A percentile compares a stretch with the other conserved stretches of the same genome.
Conservation (phyloP, 1,140 invertebrate genomes). For the Probaryconus sp. region DNA sequence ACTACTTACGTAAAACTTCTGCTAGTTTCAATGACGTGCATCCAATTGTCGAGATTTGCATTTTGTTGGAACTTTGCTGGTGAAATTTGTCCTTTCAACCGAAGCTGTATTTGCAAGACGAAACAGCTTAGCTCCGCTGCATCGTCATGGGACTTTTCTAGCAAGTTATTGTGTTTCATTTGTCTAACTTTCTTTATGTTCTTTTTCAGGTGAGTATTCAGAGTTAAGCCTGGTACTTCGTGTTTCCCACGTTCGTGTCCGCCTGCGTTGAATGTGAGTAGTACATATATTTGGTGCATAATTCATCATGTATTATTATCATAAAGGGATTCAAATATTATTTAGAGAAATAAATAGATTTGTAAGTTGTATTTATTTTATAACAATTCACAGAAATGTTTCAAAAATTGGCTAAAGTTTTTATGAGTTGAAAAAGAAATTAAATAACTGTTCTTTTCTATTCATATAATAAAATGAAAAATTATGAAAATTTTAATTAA, state of each 20-base stretch:
- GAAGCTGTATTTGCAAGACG: conserved; percentile 47
- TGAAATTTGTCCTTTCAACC: conserved; percentile 50
- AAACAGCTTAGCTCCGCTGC: conserved; percentile 47
- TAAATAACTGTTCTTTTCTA: too few relatives aligned
- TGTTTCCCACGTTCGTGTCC: conserved; percentile 23
- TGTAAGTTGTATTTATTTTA: too few relatives aligned
- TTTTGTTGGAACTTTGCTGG: conserved; percentile 38
- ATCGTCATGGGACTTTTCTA: conserved; percentile 44
- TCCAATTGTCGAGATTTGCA: conserved; percentile 58
- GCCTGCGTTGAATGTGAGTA: conserved; percentile 33
- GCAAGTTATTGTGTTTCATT: conserved; percentile 50
- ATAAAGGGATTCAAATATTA: too few relatives aligned
- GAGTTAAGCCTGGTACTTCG: conserved; percentile 36
- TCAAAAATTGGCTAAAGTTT: too few relatives aligned
- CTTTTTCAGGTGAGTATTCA: conserved; percentile 59
- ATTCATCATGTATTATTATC: conserved; percentile 9
- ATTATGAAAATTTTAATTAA: conserved; percentile 29
- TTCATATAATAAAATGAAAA: too few relatives aligned
- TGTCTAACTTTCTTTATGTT: conserved; percentile 60
- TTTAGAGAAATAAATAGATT: too few relatives aligned
- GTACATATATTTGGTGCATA: conserved; percentile 11
- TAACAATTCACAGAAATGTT: too few relatives aligned
- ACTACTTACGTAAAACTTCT: conserved; percentile 36
- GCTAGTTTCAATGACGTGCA: conserved; percentile 45
- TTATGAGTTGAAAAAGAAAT: too few relatives aligned